These are phyloP conservation scores for Eugnorisma glareosa DNA, from an alignment of 2,888 invertebrate species.

Conservation along the genomic window DNA sequence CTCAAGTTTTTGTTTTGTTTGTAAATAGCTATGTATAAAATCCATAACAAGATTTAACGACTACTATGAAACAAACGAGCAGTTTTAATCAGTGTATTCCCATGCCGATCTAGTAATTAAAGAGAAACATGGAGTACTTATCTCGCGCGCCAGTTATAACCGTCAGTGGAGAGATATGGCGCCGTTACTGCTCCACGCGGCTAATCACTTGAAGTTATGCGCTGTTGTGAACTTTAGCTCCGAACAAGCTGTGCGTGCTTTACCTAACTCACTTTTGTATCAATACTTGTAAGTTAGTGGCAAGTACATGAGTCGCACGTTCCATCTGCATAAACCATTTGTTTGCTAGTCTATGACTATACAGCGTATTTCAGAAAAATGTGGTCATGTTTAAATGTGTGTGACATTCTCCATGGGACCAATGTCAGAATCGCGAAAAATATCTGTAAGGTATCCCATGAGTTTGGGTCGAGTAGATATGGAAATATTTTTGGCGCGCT, in stretches of 20 bases:
- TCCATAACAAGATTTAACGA: neutral
- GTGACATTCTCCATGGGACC: neutral
- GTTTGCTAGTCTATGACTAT: neutral
- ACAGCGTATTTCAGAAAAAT: neutral
- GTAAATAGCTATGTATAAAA: neutral
- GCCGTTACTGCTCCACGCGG: conserved; percentile 24
- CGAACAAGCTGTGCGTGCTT: conserved; percentile 22
- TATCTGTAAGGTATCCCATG: neutral
- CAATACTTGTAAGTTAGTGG: neutral
- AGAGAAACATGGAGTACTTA: conserved; percentile 48
- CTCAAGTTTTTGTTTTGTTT: neutral
- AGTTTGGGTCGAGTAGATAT: neutral
- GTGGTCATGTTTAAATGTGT: neutral
- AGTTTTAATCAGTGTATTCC: conserved; percentile 41
- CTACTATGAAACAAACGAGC: conserved; percentile 14
- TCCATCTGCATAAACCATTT: neutral
- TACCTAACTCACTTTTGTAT: conserved; percentile 15
- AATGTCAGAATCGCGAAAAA: neutral
- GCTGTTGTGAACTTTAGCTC: conserved; percentile 26
- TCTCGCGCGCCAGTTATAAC: conserved; percentile 35
- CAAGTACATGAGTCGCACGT: neutral
- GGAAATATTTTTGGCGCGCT: neutral
- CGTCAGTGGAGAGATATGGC: conserved; percentile 44
- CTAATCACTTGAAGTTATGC: conserved; percentile 42
- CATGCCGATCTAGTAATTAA: conserved; percentile 40